phyloP scores from a whole-genome alignment of 1,140 invertebrate genomes.

The Drosophila grimshawi region DNA sequence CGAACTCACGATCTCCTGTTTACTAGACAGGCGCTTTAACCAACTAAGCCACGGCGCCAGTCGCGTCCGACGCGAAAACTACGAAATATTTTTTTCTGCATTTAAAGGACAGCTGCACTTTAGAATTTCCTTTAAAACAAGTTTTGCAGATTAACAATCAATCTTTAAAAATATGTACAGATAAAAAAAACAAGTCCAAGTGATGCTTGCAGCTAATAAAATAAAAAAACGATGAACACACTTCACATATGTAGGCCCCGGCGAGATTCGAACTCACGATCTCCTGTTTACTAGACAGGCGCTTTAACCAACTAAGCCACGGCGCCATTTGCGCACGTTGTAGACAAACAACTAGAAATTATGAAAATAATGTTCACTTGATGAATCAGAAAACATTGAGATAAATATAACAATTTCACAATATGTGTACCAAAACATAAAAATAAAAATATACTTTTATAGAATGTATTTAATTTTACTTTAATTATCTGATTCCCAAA shows the following conservation, averaged over 20 bases:
- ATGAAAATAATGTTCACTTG: not conserved
- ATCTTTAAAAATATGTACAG: too few relatives aligned
- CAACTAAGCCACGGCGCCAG: slow-evolving; percentile 87
- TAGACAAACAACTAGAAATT: not conserved
- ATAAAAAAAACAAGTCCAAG: too few relatives aligned
- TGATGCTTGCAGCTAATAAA: too few relatives aligned
- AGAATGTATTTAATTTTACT: too few relatives aligned
- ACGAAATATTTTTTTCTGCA: slow-evolving; percentile 4
- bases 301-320: slow-evolving; percentile 88
- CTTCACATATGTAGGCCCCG: slow-evolving; percentile 82
- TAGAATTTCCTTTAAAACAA: too few relatives aligned
- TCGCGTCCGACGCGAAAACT: not conserved
- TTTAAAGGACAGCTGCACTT: not conserved
- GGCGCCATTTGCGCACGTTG: slow-evolving; percentile 76
- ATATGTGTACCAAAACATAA: not conserved
- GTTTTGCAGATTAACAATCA: too few relatives aligned
- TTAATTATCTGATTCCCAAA: not conserved
- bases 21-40: slow-evolving; percentile 88
- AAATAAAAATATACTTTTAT: too few relatives aligned
- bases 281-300: slow-evolving; percentile 88
- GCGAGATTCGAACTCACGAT: slow-evolving; percentile 87
- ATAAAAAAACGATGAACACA: not conserved
- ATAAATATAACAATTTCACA: not conserved
- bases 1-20: slow-evolving; percentile 88
- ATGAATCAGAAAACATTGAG: not conserved